A percentile compares a stretch with the other conserved stretches of the same genome.
phyloP scores from a whole-genome alignment of 2,113 vertebrate genomes.

The Ptilonorhynchus violaceus region DNA sequence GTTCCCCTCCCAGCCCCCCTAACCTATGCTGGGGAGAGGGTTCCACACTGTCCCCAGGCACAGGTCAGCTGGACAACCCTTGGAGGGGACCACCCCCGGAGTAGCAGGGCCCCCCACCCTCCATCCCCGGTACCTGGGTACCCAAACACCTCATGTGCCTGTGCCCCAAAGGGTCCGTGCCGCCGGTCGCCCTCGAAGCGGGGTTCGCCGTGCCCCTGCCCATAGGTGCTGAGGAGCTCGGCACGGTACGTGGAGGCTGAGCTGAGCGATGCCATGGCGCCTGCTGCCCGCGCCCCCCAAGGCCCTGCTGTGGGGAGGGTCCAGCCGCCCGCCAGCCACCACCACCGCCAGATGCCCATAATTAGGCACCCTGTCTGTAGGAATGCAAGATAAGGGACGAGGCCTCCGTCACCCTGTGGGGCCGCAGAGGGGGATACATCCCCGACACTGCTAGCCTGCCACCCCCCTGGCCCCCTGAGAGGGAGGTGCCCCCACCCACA shows the following conservation, averaged over 20 bases:
- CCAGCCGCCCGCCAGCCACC: neutral
- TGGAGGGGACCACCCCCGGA: neutral
- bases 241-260: constrained; percentile 65
- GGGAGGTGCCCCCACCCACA: neutral
- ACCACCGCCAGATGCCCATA: constrained; percentile 40
- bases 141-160: constrained; percentile 64
- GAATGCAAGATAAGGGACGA: constrained; percentile 62
- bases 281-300: neutral
- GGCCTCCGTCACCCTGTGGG: neutral
- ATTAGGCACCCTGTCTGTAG: constrained; percentile 43
- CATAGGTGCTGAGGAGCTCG: constrained; percentile 66
- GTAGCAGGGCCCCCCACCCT: neutral
- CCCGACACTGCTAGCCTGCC: neutral
- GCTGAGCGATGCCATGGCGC: constrained; percentile 67
- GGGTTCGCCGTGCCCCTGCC: constrained; percentile 8
- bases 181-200: constrained; percentile 43
- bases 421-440: neutral
- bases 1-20: neutral
- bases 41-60: accelerated
- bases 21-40: neutral
- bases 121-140: constrained; percentile 12
- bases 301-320: neutral
- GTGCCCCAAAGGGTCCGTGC: neutral
- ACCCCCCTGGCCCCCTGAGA: accelerated
- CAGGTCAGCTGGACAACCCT: neutral